Evolutionary conservation across 2,797 vertebrate species (phyloP), one percentile per base, ranked within the genome.

Genomic region (Fistularia tabacaria): DNA sequence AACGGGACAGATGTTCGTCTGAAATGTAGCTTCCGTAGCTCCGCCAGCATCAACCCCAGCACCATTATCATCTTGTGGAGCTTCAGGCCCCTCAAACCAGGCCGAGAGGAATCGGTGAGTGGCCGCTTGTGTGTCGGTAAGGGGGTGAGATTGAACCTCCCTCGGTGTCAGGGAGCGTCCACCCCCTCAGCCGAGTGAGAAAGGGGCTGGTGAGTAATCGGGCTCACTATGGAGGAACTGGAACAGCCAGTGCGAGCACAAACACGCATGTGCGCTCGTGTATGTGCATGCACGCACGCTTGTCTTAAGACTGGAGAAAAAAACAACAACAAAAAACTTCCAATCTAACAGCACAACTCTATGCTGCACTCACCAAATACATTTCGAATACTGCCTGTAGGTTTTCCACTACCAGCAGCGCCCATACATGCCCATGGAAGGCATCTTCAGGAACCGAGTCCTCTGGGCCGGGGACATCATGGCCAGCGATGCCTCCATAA

Each of bases 11-110:
- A 95, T 1, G 72, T 88, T 39, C 87, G 93, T 12, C 82, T 98
- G 13, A 97, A 90, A 82, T 98, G 96, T 83, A 94, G 92, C n/a
- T 98, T 96, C 44, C 82, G 91, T 45, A 94, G 88, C 68, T 88
- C 81, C 3, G 38, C 70, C n/a, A 64, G 90, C 0, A 68, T 94
- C 55, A 84, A 76, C 59, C 78, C 85, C 11, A 54, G 59, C 1
- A 1, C 51, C 0, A 42, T 95, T 0, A 69, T 85, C 0, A 88
- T 96, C 67, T 92, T 90, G 38, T 98, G 96, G 96, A 93, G 72
- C 80, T 98, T 97, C 78, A 92, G 91, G 51, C 92, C 94, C 0
- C 89, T 90, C 40, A 81, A 77, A n/a, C 82, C 84, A 14, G 90
- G 91, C 4, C 48, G 59, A 0, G 90, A 91, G 0, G 91, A 93